A percentile compares a stretch with the other conserved stretches of the same genome.
Conservation (phyloP, 2,888 invertebrate genomes). For the Stenodema calcarata region DNA sequence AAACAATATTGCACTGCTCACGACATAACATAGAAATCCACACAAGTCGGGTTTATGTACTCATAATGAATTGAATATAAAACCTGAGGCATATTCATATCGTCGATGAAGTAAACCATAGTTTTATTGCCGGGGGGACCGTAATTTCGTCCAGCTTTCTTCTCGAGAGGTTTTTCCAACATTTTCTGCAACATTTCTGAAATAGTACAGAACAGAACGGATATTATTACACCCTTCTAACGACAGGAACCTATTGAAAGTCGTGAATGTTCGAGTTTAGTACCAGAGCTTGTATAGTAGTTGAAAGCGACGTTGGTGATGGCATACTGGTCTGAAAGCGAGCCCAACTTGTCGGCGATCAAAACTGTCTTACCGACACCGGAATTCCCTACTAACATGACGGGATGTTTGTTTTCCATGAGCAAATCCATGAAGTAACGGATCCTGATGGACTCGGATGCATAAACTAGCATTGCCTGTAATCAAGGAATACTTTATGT, state of each 20-base stretch:
- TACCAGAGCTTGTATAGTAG: slow-evolving; percentile 88
- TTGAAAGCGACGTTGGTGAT: slow-evolving; percentile 94
- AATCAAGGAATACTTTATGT: slow-evolving; percentile 56
- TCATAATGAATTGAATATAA: not conserved
- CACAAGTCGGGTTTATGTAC: no score
- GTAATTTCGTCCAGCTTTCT: slow-evolving; percentile 93
- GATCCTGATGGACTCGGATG: slow-evolving; percentile 89
- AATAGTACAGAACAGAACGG: not conserved
- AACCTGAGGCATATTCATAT: slow-evolving; percentile 97
- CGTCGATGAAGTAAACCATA: slow-evolving; percentile 93
- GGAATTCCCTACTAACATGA: slow-evolving; percentile 93
- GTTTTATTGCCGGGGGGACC: slow-evolving; percentile 95
- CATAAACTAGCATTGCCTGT: slow-evolving; percentile 89
- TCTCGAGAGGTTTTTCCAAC: slow-evolving; percentile 92
- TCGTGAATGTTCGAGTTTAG: not conserved
- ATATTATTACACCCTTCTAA: no score
- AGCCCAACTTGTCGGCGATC: slow-evolving; percentile 67
- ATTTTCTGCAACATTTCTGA: slow-evolving; percentile 86
- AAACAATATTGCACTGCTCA: no score
- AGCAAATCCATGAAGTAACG: slow-evolving; percentile 88
- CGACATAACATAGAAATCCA: no score
- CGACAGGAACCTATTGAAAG: no score
- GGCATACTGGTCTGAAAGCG: slow-evolving; percentile 83
- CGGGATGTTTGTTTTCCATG: slow-evolving; percentile 86
- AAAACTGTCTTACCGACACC: slow-evolving; percentile 92